Conservation (phyloP, 1,140 invertebrate genomes). For the Sinella curviseta region DNA sequence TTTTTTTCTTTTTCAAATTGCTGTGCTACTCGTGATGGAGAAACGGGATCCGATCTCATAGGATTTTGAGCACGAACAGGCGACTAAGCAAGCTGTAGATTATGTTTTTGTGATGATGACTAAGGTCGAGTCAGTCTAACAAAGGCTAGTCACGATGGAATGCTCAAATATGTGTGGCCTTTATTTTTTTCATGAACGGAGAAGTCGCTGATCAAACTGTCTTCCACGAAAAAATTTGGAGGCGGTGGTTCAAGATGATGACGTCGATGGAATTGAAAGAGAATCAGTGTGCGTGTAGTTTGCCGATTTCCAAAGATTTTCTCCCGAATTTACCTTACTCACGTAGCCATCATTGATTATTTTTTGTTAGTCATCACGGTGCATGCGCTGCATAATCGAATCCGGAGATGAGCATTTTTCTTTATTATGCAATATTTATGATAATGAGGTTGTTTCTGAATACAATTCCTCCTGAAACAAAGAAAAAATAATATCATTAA, state of each 20-base stretch:
- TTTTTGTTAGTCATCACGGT: too few species aligned
- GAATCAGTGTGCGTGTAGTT: background rate
- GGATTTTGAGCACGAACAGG: conserved; percentile 26
- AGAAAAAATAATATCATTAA: too few species aligned
- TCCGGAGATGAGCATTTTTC: too few species aligned
- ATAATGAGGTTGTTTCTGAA: too few species aligned
- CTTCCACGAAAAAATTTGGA: background rate
- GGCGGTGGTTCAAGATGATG: background rate
- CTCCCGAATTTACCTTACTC: background rate
- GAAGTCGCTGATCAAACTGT: background rate
- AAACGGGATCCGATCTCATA: background rate
- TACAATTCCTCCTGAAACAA: too few species aligned
- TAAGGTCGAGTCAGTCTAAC: conserved; percentile 17
- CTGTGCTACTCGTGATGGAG: background rate
- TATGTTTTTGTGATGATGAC: background rate
- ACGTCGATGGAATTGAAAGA: background rate
- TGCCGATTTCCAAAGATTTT: background rate
- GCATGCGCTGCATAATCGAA: too few species aligned
- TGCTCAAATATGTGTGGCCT: background rate
- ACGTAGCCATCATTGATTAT: background rate
- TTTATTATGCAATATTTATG: too few species aligned
- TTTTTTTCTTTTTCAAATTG: conserved; percentile 13
- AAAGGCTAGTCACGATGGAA: conserved; percentile 11
- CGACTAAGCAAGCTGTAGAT: conserved; percentile 17
- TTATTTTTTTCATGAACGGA: background rate